These are phyloP conservation scores for Choristoneura fumiferana DNA, from an alignment of 1,140 invertebrate species.

Conservation along the genomic window DNA sequence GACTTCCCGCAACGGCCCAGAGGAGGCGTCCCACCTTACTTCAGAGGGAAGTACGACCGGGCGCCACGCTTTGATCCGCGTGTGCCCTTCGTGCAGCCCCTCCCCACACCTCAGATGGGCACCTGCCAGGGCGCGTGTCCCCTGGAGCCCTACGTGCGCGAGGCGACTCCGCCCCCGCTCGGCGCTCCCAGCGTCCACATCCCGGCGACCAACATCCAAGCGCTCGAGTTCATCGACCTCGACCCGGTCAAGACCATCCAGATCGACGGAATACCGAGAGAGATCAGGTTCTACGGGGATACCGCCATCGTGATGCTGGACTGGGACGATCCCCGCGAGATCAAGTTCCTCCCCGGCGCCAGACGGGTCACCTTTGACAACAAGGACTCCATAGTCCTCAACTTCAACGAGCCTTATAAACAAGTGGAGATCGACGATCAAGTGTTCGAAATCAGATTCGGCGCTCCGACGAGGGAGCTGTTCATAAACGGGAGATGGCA, in stretches of 20 bases:
- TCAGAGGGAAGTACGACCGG: conserved; percentile 59
- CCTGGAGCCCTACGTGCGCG: conserved; percentile 54
- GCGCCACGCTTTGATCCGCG: conserved; percentile 46
- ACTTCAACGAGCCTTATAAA: conserved; percentile 86
- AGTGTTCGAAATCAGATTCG: conserved; percentile 89
- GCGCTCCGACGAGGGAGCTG: conserved; percentile 94
- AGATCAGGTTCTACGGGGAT: conserved; percentile 92
- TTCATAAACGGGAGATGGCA: conserved; percentile 93
- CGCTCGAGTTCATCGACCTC: conserved; percentile 81
- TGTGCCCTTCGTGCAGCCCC: conserved; percentile 37
- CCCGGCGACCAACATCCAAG: conserved; percentile 78
- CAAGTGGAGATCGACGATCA: conserved; percentile 85
- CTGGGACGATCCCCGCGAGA: conserved; percentile 91
- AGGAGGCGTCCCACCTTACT: conserved; percentile 52
- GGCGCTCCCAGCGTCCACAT: conserved; percentile 62
- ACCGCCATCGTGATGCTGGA: conserved; percentile 91
- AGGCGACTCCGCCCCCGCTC: conserved; percentile 55
- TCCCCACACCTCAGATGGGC: conserved; percentile 55
- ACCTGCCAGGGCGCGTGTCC: conserved; percentile 62
- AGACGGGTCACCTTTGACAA: conserved; percentile 85
- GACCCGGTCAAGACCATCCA: conserved; percentile 88
- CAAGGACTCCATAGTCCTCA: conserved; percentile 82
- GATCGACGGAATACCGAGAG: conserved; percentile 89
- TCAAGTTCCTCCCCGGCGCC: conserved; percentile 88
- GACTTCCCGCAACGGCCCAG: conserved; percentile 56